phyloP scores from a whole-genome alignment of 2,797 vertebrate species.

The Liparis tanakae region DNA sequence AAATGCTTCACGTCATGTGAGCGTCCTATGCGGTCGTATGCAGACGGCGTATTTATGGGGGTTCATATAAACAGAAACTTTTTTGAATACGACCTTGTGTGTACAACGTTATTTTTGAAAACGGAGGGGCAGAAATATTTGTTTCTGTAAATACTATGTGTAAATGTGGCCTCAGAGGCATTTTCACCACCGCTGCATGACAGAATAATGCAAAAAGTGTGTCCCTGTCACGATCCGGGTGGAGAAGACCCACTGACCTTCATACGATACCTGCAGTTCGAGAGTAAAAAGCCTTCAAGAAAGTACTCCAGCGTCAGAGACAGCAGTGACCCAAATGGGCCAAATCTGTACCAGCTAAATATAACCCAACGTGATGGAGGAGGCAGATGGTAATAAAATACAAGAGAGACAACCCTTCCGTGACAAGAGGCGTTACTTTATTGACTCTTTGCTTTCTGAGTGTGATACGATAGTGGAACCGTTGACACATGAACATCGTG shows the following conservation, averaged over 20 bases:
- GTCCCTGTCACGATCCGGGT: slow-evolving; percentile 22
- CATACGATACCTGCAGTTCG: slow-evolving; percentile 11
- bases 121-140: too few species aligned
- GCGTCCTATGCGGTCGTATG: too few species aligned
- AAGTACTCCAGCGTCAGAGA: slow-evolving; percentile 1
- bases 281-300: slow-evolving; percentile 30
- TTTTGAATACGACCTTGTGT: too few species aligned
- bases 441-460: background rate
- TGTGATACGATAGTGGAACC: background rate
- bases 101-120: too few species aligned
- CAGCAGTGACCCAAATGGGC: slow-evolving; percentile 49
- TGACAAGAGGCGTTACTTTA: background rate
- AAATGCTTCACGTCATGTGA: too few species aligned
- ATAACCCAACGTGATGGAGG: slow-evolving; percentile 46
- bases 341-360: slow-evolving; percentile 43
- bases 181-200: background rate
- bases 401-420: slow-evolving; percentile 5
- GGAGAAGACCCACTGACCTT: slow-evolving; percentile 23
- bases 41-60: too few species aligned
- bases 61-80: too few species aligned
- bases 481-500: background rate
- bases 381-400: slow-evolving; percentile 20
- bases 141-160: too few species aligned
- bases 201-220: slow-evolving; percentile 22
- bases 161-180: background rate